Conservation (phyloP, 64 coral and sea anemone genomes). For the Pachyseris speciosa region DNA sequence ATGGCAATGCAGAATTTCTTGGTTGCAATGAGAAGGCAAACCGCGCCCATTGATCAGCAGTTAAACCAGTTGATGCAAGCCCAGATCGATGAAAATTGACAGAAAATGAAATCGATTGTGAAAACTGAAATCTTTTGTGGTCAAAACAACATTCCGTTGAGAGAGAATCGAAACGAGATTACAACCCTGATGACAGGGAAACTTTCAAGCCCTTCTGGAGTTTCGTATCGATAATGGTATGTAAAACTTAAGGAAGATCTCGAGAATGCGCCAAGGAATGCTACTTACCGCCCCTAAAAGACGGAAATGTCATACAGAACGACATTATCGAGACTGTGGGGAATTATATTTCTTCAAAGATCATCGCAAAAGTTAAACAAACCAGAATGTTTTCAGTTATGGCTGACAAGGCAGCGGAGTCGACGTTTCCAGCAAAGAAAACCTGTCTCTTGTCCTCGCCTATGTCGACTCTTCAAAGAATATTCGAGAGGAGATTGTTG, state of each 20-base stretch:
- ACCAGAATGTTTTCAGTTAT: constrained; percentile 49
- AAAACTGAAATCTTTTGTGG: constrained; percentile 32
- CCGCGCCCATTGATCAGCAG: constrained; percentile 3
- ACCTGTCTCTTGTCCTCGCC: constrained; percentile 46
- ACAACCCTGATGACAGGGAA: constrained; percentile 29
- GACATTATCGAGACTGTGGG: constrained; percentile 55
- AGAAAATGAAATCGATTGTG: constrained; percentile 11
- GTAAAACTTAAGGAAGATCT: no score
- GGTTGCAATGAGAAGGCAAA: constrained; percentile 12
- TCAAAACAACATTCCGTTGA: constrained; percentile 50
- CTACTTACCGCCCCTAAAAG: no score
- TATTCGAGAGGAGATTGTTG: constrained; percentile 60
- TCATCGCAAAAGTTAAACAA: constrained; percentile 35
- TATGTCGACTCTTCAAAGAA: constrained; percentile 50
- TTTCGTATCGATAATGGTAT: no score
- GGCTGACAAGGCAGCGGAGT: no score
- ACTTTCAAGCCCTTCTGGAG: constrained; percentile 44
- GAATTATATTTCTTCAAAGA: constrained; percentile 44
- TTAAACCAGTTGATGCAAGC: background rate
- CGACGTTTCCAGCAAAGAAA: constrained; percentile 70
- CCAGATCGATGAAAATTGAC: background rate
- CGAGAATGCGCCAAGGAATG: no score
- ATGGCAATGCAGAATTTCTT: constrained; percentile 9
- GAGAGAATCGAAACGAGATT: background rate
- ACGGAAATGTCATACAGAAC: constrained; percentile 61